These are phyloP conservation scores for Habropoda laboriosa DNA, from an alignment of 1,140 invertebrate genomes.

Conservation along the genomic window DNA sequence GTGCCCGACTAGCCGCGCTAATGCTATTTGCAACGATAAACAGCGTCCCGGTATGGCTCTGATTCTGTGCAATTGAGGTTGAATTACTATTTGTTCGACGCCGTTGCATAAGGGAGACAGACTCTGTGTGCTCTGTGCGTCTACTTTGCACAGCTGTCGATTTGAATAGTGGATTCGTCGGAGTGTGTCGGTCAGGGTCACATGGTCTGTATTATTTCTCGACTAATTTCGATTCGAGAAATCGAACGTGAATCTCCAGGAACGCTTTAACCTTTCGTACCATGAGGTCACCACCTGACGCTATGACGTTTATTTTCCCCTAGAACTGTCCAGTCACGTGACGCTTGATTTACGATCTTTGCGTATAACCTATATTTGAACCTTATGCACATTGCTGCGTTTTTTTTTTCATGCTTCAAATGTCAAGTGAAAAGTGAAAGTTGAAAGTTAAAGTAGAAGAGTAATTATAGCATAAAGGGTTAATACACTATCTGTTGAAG, in stretches of 20 bases:
- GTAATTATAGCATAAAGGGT: too few species aligned
- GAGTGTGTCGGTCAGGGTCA: slow-evolving; percentile 59
- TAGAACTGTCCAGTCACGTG: too few species aligned
- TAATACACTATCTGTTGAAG: neutral
- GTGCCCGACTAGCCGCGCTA: neutral
- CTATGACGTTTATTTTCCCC: too few species aligned
- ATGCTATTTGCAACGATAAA: slow-evolving; percentile 39
- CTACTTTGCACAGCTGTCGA: neutral
- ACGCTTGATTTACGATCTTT: too few species aligned
- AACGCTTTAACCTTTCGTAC: too few species aligned
- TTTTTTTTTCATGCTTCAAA: too few species aligned
- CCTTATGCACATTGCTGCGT: too few species aligned
- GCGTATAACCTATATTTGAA: too few species aligned
- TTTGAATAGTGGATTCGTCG: slow-evolving; percentile 24
- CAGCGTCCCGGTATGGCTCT: slow-evolving; percentile 21
- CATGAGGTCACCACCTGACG: too few species aligned
- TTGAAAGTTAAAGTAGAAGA: too few species aligned
- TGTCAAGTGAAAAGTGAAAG: too few species aligned
- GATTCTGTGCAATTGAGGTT: slow-evolving; percentile 61
- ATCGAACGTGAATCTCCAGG: neutral
- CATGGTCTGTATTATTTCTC: neutral
- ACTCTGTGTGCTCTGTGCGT: neutral
- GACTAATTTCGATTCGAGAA: neutral
- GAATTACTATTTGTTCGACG: slow-evolving; percentile 56
- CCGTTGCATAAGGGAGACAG: slow-evolving; percentile 43